Evolutionary conservation across 2,888 invertebrate species (phyloP), one percentile per base, ranked within the genome.

Genomic region (Ophion slaviceki): DNA sequence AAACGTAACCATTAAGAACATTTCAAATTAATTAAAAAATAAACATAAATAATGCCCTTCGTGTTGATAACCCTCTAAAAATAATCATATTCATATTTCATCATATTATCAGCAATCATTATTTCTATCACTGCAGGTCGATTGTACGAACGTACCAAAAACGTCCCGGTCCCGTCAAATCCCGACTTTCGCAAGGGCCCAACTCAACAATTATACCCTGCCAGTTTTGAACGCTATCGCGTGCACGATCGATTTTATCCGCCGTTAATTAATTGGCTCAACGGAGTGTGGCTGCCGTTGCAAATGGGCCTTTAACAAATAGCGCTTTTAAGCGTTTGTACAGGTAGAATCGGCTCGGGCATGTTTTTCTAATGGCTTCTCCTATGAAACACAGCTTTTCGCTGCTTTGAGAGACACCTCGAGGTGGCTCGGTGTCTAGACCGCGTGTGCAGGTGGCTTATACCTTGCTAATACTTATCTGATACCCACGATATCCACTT

Each of bases 401-500:
- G 47, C 71, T 40, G 7, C 28, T 82, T 20, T 40, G 64, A 53
- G 40, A 71, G 32, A 72, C 66, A 36, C 45, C 76, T 53, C 76
- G 70, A 62, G 66, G 66, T 76, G 75, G 62, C 75, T 32, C 62
- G 24, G 47, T 36, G 45, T 74, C 40, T 47, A 59, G 75, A 75
- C 75, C 75, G 20, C 45, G 40, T 78, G 36, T 61, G 67, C 80
- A 80, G 74, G 82, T 83, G 85, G 14, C 74, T 53, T 80, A 82
- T 70, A 61, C 68, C 80, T 87, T 88, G 89, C 57, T 28, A 70
- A 45, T 71, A 57, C 76, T 28, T 67, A 57, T 59, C 45, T 40
- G 45, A 70, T 78, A 74, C 62, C 89, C 90, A 89, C 88, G 86
- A 88, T 90, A 89, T 87, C 86, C 87, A 88, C 89, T 89, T 89